A percentile compares a stretch with the other conserved stretches of the same genome.
phyloP scores from a whole-genome alignment of 2,888 invertebrate genomes.

The Drosophila siamana region DNA sequence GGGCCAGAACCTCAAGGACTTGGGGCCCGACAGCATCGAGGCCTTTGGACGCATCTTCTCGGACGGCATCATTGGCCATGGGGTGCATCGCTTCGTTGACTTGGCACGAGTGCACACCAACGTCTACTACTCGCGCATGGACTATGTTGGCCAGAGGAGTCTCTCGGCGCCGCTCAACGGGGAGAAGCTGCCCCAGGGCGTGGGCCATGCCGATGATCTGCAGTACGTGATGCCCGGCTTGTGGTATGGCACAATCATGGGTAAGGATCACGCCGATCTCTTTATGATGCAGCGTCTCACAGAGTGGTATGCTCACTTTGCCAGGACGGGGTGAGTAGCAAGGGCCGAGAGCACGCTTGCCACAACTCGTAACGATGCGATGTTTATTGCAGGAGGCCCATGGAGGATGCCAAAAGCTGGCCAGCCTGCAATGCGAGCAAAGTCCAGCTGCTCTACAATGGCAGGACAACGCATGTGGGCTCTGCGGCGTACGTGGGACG shows the following conservation, averaged over 20 bases:
- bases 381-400: constrained; percentile 29
- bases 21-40: constrained; percentile 46
- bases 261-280: constrained; percentile 80
- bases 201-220: constrained; percentile 79
- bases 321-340: constrained; percentile 71
- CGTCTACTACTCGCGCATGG: constrained; percentile 88
- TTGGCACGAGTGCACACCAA: constrained; percentile 86
- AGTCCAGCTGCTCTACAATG: constrained; percentile 61
- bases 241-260: constrained; percentile 74
- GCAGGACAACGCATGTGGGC: constrained; percentile 43
- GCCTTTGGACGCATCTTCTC: constrained; percentile 86
- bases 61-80: constrained; percentile 87
- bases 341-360: no score
- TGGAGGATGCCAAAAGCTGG: constrained; percentile 45
- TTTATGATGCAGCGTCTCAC: constrained; percentile 85
- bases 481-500: constrained; percentile 47
- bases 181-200: constrained; percentile 81
- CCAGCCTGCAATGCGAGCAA: constrained; percentile 47
- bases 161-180: constrained; percentile 84
- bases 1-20: constrained; percentile 2
- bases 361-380: background rate
- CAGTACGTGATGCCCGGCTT: constrained; percentile 74
- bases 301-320: constrained; percentile 84
- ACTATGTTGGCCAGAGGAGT: constrained; percentile 87
- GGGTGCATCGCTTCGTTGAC: constrained; percentile 87